Conservation (phyloP, 2,797 vertebrate genomes). For the Nothura maculosa region DNA sequence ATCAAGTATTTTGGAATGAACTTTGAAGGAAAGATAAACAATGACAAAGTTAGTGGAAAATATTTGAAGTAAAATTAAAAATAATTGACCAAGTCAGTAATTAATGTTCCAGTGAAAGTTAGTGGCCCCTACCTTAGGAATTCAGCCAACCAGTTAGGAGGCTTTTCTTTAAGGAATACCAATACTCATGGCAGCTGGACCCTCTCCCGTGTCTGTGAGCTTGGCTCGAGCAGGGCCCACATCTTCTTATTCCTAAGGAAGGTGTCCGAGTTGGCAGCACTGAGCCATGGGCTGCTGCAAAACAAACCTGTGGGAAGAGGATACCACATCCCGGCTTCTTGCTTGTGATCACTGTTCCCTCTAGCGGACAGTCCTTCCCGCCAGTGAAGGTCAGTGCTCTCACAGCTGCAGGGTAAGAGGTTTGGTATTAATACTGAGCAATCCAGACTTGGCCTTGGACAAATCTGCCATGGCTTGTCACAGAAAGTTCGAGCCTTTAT, state of each 20-base stretch:
- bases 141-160: not conserved
- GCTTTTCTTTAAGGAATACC: not conserved
- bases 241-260: not conserved
- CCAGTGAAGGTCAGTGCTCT: not conserved
- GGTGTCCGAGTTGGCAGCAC: accelerated
- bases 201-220: not conserved
- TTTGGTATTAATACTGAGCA: not conserved
- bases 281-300: not conserved
- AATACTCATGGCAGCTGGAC: not conserved
- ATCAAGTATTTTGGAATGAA: not conserved
- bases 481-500: not conserved
- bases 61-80: not conserved
- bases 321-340: not conserved
- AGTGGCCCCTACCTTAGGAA: not conserved
- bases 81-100: not conserved
- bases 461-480: not conserved
- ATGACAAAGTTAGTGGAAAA: not conserved
- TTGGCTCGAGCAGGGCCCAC: not conserved
- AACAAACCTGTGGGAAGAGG: not conserved
- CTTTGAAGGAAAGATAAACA: not conserved
- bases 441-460: not conserved
- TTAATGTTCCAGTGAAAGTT: not conserved
- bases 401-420: not conserved
- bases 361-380: not conserved
- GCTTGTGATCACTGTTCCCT: accelerated